Conservation (phyloP, 2,113 vertebrate genomes). For the Leucoraja erinaceus region DNA sequence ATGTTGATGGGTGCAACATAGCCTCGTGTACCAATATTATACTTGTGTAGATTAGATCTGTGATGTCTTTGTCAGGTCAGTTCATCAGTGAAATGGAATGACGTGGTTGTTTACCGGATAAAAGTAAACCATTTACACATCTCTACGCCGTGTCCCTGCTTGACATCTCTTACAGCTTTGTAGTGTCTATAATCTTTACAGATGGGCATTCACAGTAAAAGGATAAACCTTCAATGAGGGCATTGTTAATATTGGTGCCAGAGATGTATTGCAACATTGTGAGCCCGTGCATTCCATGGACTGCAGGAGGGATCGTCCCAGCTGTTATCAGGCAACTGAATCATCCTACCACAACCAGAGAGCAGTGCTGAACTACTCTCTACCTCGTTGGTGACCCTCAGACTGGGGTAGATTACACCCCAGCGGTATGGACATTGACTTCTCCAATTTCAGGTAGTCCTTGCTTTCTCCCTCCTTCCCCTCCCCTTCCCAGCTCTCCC, state of each 20-base stretch:
- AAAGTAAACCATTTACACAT: neutral
- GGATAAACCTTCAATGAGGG: neutral
- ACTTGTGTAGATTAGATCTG: conserved; percentile 25
- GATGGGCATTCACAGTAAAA: neutral
- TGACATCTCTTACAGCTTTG: neutral
- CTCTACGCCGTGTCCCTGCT: neutral
- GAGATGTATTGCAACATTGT: neutral
- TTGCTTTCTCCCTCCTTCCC: too few relatives aligned
- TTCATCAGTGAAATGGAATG: conserved; percentile 18
- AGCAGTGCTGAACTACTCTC: too few relatives aligned
- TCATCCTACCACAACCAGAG: too few relatives aligned
- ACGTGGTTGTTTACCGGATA: conserved; percentile 1
- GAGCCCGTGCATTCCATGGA: too few relatives aligned
- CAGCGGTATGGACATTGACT: too few relatives aligned
- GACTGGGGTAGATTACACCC: too few relatives aligned
- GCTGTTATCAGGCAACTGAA: too few relatives aligned
- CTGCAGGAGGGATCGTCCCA: neutral
- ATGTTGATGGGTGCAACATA: neutral
- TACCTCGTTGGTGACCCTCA: too few relatives aligned
- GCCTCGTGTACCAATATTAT: neutral
- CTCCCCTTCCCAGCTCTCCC: too few relatives aligned
- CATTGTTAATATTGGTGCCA: neutral
- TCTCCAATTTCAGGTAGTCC: too few relatives aligned
- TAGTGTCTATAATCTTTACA: neutral
- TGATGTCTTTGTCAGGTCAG: neutral